Evolutionary conservation across 37 sponge, comb jelly and placozoan species (phyloP).

Genomic region (Spongia lamella): DNA sequence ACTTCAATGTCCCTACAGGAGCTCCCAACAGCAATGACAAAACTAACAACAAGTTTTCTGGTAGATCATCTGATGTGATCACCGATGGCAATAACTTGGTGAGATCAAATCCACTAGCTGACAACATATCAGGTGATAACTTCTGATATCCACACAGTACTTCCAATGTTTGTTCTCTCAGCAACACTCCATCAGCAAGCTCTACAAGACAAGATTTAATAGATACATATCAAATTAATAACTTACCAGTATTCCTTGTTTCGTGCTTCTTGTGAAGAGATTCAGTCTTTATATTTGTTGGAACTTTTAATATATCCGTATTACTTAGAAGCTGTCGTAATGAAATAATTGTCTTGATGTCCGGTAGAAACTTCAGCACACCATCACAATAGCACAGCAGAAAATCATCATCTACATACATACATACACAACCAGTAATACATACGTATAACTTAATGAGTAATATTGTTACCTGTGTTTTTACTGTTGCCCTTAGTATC

Average conservation of each 20-base stretch:
- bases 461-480: no score
- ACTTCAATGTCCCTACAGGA: conserved; percentile 21
- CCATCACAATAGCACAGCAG: conserved; percentile 25
- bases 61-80: neutral
- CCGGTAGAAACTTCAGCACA: conserved; percentile 62
- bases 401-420: conserved; percentile 20
- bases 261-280: neutral
- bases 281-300: neutral
- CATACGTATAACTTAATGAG: no score
- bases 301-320: neutral
- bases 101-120: conserved; percentile 49
- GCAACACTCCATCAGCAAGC: neutral
- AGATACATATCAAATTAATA: neutral
- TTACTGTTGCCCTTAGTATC: no score
- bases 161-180: conserved; percentile 14
- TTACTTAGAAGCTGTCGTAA: conserved; percentile 35
- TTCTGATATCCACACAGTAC: conserved; percentile 57
- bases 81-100: conserved; percentile 46
- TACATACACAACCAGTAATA: no score
- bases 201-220: conserved; percentile 1
- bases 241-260: conserved; percentile 11
- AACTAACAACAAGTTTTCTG: neutral
- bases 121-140: conserved; percentile 47
- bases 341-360: conserved; percentile 62
- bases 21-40: conserved; percentile 29